Evolutionary conservation across 2,888 invertebrate genomes (phyloP).

Genomic region (Drosophila stalkeri): DNA sequence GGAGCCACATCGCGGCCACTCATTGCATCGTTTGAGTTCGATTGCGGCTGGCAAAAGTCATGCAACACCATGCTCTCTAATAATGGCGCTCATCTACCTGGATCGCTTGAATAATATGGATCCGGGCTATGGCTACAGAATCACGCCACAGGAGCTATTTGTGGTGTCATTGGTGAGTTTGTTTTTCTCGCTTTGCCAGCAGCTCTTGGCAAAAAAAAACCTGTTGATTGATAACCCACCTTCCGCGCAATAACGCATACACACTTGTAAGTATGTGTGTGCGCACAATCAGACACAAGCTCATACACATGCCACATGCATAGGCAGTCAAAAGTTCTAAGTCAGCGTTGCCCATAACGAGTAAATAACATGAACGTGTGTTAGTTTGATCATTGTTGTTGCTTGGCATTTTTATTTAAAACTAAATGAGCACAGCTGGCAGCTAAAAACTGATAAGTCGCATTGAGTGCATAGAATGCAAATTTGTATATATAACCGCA

Average conservation of each 20-base stretch:
- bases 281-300: conserved; percentile 12
- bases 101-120: conserved; percentile 93
- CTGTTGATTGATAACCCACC: conserved; percentile 66
- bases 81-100: conserved; percentile 96
- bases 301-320: background rate
- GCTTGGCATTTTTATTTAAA: conserved; percentile 27
- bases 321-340: conserved; percentile 14
- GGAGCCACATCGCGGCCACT: conserved; percentile 90
- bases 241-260: conserved; percentile 32
- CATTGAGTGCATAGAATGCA: background rate
- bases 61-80: conserved; percentile 94
- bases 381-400: conserved; percentile 10
- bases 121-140: conserved; percentile 92
- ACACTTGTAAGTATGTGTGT: conserved; percentile 12
- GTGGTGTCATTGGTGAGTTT: conserved; percentile 94
- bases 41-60: conserved; percentile 92
- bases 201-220: conserved; percentile 37
- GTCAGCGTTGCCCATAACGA: background rate
- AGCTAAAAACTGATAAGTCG: conserved; percentile 3
- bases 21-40: conserved; percentile 91
- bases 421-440: conserved; percentile 40
- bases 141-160: conserved; percentile 96
- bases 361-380: background rate
- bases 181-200: background rate
- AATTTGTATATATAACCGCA: background rate